These are phyloP conservation scores for Xyliphius kryptos DNA, from an alignment of 2,113 vertebrate species.

Conservation along the genomic window DNA sequence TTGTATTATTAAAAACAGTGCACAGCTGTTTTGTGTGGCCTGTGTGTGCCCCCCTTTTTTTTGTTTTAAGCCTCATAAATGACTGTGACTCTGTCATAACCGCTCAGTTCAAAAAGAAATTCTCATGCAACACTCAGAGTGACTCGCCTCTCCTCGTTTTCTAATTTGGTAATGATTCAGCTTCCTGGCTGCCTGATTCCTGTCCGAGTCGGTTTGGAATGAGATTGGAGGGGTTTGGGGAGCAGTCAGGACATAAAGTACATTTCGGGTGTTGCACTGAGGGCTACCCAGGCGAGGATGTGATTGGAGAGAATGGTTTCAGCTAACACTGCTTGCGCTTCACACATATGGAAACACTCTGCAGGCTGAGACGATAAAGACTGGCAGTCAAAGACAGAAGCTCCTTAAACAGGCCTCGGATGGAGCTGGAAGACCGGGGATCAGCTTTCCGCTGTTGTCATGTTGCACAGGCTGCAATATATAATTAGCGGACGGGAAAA, in stretches of 20 bases:
- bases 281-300: slow-evolving; percentile 22
- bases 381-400: slow-evolving; percentile 35
- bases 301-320: slow-evolving; percentile 38
- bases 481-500: slow-evolving; percentile 29
- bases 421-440: slow-evolving; percentile 23
- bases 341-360: slow-evolving; percentile 46
- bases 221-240: slow-evolving; percentile 12
- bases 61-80: slow-evolving; percentile 21
- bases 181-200: slow-evolving; percentile 28
- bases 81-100: slow-evolving; percentile 33
- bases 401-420: slow-evolving; percentile 35
- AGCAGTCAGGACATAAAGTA: too few relatives aligned
- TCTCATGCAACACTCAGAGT: slow-evolving; percentile 22
- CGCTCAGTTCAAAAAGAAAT: slow-evolving; percentile 31
- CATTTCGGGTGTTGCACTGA: slow-evolving; percentile 19
- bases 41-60: slow-evolving; percentile 7
- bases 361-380: slow-evolving; percentile 28
- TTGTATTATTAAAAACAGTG: neutral
- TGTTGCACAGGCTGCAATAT: slow-evolving; percentile 27
- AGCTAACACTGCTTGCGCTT: slow-evolving; percentile 21
- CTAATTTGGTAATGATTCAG: slow-evolving; percentile 38
- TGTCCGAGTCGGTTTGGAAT: slow-evolving; percentile 34
- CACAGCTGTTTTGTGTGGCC: slow-evolving; percentile 14
- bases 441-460: slow-evolving; percentile 38
- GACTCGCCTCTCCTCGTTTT: slow-evolving; percentile 30